phyloP scores from a whole-genome alignment of 2,888 invertebrate species.

The Scaptomyza caliginosa region DNA sequence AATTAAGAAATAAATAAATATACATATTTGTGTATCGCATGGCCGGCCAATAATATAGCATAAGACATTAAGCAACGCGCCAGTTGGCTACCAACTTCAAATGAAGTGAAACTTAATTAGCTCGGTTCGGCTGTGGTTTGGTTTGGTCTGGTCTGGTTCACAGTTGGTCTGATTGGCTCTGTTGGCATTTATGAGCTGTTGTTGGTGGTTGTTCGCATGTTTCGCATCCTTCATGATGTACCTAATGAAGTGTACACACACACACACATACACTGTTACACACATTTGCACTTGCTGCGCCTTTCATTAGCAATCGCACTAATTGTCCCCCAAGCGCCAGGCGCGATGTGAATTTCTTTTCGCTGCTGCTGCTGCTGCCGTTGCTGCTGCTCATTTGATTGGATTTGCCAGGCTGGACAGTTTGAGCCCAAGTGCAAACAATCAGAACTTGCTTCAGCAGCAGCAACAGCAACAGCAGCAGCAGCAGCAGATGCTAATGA shows the following conservation, averaged over 20 bases:
- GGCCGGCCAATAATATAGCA: slow-evolving; percentile 48
- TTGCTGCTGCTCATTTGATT: slow-evolving; percentile 62
- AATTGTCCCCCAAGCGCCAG: slow-evolving; percentile 48
- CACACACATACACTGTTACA: slow-evolving; percentile 10
- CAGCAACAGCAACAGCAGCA: slow-evolving; percentile 1
- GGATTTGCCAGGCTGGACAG: slow-evolving; percentile 57
- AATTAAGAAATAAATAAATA: slow-evolving; percentile 70
- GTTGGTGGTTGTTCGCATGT: neutral
- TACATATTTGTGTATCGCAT: neutral
- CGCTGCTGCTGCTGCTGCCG: neutral
- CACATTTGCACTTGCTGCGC: slow-evolving; percentile 31
- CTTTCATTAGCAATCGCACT: slow-evolving; percentile 74
- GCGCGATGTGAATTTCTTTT: slow-evolving; percentile 45
- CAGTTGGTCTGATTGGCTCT: slow-evolving; percentile 1
- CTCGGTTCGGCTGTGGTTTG: neutral
- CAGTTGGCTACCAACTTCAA: slow-evolving; percentile 22
- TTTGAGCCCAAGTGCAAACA: slow-evolving; percentile 55
- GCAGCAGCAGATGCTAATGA: slow-evolving; percentile 65
- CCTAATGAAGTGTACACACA: slow-evolving; percentile 64
- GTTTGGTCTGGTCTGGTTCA: neutral
- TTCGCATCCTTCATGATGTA: slow-evolving; percentile 41
- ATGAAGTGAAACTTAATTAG: slow-evolving; percentile 70
- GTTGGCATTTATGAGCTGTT: neutral
- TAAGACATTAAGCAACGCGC: slow-evolving; percentile 55
- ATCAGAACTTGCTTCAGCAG: slow-evolving; percentile 50